Conservation (phyloP, 2,797 vertebrate genomes). For the Coracias cyanogaster region DNA sequence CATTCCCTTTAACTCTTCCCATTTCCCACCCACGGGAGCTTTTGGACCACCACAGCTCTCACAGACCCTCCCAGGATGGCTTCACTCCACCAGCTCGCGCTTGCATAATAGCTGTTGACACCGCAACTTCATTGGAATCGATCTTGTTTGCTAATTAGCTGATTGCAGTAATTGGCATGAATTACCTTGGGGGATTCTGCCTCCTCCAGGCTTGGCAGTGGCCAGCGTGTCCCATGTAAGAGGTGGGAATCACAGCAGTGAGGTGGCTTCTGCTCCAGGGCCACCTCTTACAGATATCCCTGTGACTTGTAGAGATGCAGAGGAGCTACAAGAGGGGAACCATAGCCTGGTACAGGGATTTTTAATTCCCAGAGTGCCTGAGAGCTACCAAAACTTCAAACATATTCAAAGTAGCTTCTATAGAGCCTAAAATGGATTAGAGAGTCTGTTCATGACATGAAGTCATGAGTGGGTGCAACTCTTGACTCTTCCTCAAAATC, state of each 20-base stretch:
- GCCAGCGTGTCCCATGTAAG: accelerated
- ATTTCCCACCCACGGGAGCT: neutral
- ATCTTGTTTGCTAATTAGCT: slow-evolving; percentile 68
- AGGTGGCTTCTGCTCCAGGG: neutral
- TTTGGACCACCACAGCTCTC: neutral
- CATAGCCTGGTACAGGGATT: neutral
- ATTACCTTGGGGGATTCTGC: slow-evolving; percentile 27
- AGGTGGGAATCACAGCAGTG: neutral
- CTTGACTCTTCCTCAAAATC: neutral
- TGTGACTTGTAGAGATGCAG: neutral
- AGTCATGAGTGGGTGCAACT: neutral
- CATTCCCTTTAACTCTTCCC: neutral
- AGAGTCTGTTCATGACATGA: neutral
- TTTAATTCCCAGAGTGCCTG: neutral
- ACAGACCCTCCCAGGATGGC: neutral
- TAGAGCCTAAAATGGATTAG: neutral
- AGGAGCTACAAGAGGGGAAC: neutral
- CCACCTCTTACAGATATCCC: neutral
- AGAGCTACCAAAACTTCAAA: neutral
- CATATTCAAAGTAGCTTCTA: neutral
- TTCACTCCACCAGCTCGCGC: neutral
- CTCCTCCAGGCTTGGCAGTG: neutral
- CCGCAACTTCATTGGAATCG: slow-evolving; percentile 42
- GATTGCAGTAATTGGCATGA: slow-evolving; percentile 57
- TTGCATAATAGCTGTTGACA: slow-evolving; percentile 41